Evolutionary conservation across 2,113 vertebrate genomes (phyloP).

Genomic region (Epinephelus fuscoguttatus): DNA sequence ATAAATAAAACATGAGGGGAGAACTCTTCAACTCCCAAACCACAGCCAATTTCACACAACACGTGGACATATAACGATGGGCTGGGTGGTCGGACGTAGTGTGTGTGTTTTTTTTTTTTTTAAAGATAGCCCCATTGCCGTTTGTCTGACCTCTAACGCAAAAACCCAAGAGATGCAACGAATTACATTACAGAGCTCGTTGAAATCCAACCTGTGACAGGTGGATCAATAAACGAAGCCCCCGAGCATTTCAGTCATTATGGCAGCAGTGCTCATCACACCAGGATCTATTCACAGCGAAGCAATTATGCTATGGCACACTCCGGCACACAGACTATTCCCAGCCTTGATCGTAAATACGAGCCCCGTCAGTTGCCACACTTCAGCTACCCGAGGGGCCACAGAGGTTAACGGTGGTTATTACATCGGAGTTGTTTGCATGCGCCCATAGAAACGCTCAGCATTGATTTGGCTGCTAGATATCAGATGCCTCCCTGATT

Average conservation of each 20-base stretch:
- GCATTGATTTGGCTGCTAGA: conserved; percentile 35
- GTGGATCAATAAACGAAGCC: conserved; percentile 65
- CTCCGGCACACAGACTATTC: conserved; percentile 38
- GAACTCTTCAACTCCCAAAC: conserved; percentile 59
- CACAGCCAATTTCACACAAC: conserved; percentile 55
- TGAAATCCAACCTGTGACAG: conserved; percentile 54
- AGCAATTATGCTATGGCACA: conserved; percentile 49
- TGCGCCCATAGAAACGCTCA: conserved; percentile 60
- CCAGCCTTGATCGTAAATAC: conserved; percentile 44
- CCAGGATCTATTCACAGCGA: conserved; percentile 57
- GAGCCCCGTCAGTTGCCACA: conserved; percentile 19
- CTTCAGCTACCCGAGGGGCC: conserved; percentile 21
- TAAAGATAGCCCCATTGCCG: background rate
- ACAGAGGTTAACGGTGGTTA: conserved; percentile 57
- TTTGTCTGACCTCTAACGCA: conserved; percentile 32
- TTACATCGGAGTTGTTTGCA: conserved; percentile 51
- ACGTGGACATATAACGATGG: conserved; percentile 37
- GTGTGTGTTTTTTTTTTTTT: background rate
- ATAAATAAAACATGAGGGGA: conserved; percentile 79
- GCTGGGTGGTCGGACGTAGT: background rate
- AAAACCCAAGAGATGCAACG: conserved; percentile 35
- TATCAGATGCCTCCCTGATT: conserved; percentile 54
- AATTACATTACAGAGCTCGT: conserved; percentile 46
- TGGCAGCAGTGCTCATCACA: conserved; percentile 51
- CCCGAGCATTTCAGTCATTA: conserved; percentile 44